Evolutionary conservation across 2,888 invertebrate species (phyloP).

Genomic region (Melanophora roralis): DNA sequence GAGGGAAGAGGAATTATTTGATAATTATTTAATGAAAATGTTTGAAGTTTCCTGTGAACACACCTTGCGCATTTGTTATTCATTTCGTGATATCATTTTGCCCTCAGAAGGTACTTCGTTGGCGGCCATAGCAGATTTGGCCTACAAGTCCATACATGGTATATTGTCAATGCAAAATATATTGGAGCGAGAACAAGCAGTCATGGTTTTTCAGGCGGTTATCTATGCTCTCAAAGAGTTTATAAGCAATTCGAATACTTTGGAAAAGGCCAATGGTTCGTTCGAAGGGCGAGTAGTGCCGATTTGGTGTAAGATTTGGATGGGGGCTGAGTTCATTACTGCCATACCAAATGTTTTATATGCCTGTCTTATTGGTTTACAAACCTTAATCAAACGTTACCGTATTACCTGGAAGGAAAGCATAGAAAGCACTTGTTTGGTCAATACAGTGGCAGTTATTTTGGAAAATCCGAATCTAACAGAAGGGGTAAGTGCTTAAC

Average conservation of each 20-base stretch:
- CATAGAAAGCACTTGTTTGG: constrained; percentile 84
- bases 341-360: constrained; percentile 80
- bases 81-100: constrained; percentile 78
- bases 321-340: constrained; percentile 75
- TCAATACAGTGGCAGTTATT: constrained; percentile 79
- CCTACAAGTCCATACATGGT: constrained; percentile 74
- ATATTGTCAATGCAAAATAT: constrained; percentile 78
- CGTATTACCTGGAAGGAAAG: constrained; percentile 88
- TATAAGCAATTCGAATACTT: constrained; percentile 63
- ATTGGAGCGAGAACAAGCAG: constrained; percentile 81
- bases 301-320: constrained; percentile 14
- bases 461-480: constrained; percentile 79
- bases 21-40: constrained; percentile 80
- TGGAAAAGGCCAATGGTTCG: neutral
- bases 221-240: constrained; percentile 81
- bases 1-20: constrained; percentile 77
- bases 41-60: constrained; percentile 82
- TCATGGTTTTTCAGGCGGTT: constrained; percentile 81
- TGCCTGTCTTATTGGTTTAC: constrained; percentile 82
- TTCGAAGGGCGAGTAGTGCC: constrained; percentile 33
- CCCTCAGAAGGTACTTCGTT: constrained; percentile 65
- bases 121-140: constrained; percentile 69
- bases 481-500: constrained; percentile 76
- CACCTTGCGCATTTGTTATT: constrained; percentile 81
- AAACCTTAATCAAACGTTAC: constrained; percentile 82